Evolutionary conservation across 2,797 vertebrate genomes (phyloP).

Genomic region (Urophycis tenuis): DNA sequence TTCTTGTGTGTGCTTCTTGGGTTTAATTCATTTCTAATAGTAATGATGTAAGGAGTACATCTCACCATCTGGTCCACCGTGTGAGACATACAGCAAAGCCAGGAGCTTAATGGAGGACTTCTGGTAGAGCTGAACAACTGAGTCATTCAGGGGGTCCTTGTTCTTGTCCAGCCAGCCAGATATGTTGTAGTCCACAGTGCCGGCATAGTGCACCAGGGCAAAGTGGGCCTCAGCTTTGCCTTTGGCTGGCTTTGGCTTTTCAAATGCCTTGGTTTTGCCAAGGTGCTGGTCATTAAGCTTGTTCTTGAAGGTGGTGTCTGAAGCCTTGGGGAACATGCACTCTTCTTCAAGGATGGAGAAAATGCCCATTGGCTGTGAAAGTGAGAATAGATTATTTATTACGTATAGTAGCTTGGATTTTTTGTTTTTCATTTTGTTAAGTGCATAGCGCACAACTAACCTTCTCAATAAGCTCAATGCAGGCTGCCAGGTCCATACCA

Average conservation of each 20-base stretch:
- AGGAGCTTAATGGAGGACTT: slow-evolving; percentile 77
- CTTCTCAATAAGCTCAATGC: slow-evolving; percentile 76
- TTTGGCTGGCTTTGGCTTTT: slow-evolving; percentile 80
- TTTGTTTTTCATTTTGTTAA: too few relatives aligned
- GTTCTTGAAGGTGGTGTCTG: slow-evolving; percentile 79
- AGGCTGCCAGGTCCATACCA: slow-evolving; percentile 65
- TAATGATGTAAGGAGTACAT: background rate
- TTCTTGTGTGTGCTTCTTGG: background rate
- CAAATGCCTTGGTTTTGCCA: slow-evolving; percentile 74
- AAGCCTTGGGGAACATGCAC: slow-evolving; percentile 80
- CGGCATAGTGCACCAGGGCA: slow-evolving; percentile 77
- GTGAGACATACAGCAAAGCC: slow-evolving; percentile 65
- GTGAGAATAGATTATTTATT: too few relatives aligned
- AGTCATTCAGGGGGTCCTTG: slow-evolving; percentile 80
- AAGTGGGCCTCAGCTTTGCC: slow-evolving; percentile 84
- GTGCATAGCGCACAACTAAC: slow-evolving; percentile 31
- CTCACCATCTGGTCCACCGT: slow-evolving; percentile 62
- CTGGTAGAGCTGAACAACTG: slow-evolving; percentile 62
- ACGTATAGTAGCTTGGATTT: too few relatives aligned
- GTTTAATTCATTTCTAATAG: background rate
- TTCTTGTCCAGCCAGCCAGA: slow-evolving; percentile 80
- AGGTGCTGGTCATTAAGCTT: slow-evolving; percentile 78
- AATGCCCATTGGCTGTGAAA: slow-evolving; percentile 72
- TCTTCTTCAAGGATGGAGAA: slow-evolving; percentile 84
- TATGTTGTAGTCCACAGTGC: slow-evolving; percentile 87